Evolutionary conservation across 1,140 invertebrate genomes (phyloP).

Genomic region (roundworm (Caenorhabditis elegans)): DNA sequence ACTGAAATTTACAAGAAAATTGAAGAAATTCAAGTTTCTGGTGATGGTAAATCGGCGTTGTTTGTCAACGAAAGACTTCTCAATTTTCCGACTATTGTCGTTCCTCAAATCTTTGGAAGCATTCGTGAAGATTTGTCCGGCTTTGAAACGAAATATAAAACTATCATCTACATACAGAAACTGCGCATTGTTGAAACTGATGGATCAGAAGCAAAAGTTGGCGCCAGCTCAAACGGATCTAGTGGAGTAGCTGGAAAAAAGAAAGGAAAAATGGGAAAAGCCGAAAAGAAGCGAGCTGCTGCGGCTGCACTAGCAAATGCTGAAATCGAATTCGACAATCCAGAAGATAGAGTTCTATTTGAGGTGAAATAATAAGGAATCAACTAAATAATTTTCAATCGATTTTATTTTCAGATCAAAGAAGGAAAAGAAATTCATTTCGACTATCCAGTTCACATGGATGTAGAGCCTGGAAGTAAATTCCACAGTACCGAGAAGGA

Average conservation of each 20-base stretch:
- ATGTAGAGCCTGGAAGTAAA: constrained; percentile 40
- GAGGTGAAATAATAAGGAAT: neutral
- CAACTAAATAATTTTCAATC: neutral
- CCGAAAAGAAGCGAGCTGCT: constrained; percentile 36
- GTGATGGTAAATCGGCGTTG: constrained; percentile 8
- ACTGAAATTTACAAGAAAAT: constrained; percentile 35
- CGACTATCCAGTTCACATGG: constrained; percentile 41
- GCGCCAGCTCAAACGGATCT: neutral
- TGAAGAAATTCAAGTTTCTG: constrained; percentile 3
- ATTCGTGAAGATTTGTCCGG: neutral
- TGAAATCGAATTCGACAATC: constrained; percentile 43
- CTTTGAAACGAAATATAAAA: constrained; percentile 15
- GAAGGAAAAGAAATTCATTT: constrained; percentile 35
- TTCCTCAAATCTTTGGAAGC: constrained; percentile 26
- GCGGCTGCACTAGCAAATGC: constrained; percentile 33
- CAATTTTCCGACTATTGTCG: constrained; percentile 35
- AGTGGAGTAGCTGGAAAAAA: constrained; percentile 4
- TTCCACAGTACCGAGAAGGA: constrained; percentile 41
- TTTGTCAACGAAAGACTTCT: constrained; percentile 43
- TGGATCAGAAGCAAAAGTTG: neutral
- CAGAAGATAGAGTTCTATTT: constrained; percentile 38
- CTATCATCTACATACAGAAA: constrained; percentile 36
- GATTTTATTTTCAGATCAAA: constrained; percentile 3
- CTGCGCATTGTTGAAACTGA: neutral
- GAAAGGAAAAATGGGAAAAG: constrained; percentile 42